Percentiles rank a stretch among this genome's conserved stretches.
Conservation (phyloP, 2,888 invertebrate genomes). For the Petrophora chlorosata region DNA sequence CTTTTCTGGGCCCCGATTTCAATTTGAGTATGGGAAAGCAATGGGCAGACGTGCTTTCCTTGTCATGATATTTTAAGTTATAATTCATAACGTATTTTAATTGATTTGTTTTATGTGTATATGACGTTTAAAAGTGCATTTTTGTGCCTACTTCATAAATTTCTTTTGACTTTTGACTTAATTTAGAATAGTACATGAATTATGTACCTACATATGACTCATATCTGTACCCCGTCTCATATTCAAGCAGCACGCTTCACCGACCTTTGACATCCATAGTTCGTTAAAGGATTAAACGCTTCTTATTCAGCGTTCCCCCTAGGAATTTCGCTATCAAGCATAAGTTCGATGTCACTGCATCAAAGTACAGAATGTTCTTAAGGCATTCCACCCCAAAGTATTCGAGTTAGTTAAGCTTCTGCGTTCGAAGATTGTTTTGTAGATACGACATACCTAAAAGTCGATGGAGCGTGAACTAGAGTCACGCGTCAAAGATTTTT, state of each 20-base stretch:
- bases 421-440: constrained; percentile 61
- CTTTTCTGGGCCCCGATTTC: no score
- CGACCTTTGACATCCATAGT: constrained; percentile 10
- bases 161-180: no score
- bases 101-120: no score
- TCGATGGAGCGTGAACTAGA: constrained; percentile 73
- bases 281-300: constrained; percentile 26
- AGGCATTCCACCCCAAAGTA: constrained; percentile 47
- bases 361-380: constrained; percentile 27
- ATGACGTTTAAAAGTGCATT: no score
- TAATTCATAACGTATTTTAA: no score
- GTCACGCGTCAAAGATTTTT: constrained; percentile 77
- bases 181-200: no score
- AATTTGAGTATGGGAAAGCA: no score
- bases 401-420: constrained; percentile 56
- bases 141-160: no score
- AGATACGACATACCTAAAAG: constrained; percentile 70
- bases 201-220: neutral
- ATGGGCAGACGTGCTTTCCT: no score
- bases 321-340: constrained; percentile 28
- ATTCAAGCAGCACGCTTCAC: neutral
- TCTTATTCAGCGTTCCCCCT: constrained; percentile 23
- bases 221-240: no score
- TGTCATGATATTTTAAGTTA: no score
- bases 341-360: constrained; percentile 30